Percentiles rank a stretch among this genome's conserved stretches.
Evolutionary conservation across 1,140 invertebrate genomes (phyloP).

Genomic region (Apocrypta bakeri): DNA sequence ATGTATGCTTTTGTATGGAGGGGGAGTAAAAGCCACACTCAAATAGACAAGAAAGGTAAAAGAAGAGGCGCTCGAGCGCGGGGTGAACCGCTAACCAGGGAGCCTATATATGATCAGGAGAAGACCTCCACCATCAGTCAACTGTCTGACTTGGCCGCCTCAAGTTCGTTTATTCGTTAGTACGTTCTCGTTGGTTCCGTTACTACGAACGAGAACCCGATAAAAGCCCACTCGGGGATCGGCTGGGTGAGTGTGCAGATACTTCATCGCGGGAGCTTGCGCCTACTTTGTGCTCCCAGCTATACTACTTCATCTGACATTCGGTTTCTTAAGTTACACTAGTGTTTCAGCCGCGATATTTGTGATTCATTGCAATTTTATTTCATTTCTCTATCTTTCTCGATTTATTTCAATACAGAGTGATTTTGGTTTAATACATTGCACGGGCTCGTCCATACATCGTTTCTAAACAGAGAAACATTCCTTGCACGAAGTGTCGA

Average conservation of each 20-base stretch:
- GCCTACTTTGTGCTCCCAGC: background rate
- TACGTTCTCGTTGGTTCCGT: background rate
- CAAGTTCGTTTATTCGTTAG: constrained; percentile 34
- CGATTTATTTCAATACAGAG: no score
- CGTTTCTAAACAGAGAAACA: no score
- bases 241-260: constrained; percentile 64
- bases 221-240: constrained; percentile 55
- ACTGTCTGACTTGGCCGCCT: constrained; percentile 65
- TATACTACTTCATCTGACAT: no score
- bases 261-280: background rate
- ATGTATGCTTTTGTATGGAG: background rate
- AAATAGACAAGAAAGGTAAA: constrained; percentile 7
- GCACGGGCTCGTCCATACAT: no score
- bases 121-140: constrained; percentile 70
- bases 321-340: no score
- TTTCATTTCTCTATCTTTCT: background rate
- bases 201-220: constrained; percentile 9
- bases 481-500: no score
- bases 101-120: constrained; percentile 69
- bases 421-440: no score
- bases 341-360: background rate
- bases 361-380: background rate
- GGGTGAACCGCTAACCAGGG: constrained; percentile 57
- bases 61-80: constrained; percentile 49
- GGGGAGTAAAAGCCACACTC: background rate